Percentiles rank a stretch among this genome's conserved stretches.
These are phyloP conservation scores for Machimus atricapillus DNA, from an alignment of 2,888 invertebrate genomes.

Conservation along the genomic window DNA sequence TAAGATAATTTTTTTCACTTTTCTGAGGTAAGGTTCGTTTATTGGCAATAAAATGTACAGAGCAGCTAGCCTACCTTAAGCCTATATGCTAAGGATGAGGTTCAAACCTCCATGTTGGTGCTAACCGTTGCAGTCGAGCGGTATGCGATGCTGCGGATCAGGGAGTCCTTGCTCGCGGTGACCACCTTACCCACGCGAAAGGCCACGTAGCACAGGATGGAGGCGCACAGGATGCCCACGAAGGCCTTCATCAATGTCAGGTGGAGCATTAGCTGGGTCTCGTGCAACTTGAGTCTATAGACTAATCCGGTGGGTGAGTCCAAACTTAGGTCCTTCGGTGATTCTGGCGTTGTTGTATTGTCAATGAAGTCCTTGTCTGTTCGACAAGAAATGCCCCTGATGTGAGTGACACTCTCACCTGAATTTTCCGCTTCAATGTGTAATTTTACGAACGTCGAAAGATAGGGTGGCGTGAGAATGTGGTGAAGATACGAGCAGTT, in stretches of 20 bases:
- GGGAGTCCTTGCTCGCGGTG: not conserved
- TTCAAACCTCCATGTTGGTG: constrained; percentile 50
- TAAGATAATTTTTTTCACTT: not conserved
- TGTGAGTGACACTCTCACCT: constrained; percentile 54
- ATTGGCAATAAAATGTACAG: not conserved
- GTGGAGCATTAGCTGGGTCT: constrained; percentile 54
- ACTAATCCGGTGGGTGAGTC: not conserved
- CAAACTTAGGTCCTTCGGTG: not conserved
- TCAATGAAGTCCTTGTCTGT: not conserved
- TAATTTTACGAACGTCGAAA: constrained; percentile 53
- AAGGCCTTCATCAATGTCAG: constrained; percentile 54
- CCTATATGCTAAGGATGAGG: not conserved
- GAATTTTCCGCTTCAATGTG: constrained; percentile 56
- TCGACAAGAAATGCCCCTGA: constrained; percentile 58
- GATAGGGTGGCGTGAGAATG: constrained; percentile 56
- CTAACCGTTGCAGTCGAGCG: constrained; percentile 58
- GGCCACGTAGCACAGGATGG: constrained; percentile 11
- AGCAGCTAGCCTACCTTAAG: not conserved
- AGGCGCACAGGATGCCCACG: constrained; percentile 46
- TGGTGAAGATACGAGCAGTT: constrained; percentile 59
- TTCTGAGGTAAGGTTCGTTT: not conserved
- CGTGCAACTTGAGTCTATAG: constrained; percentile 51
- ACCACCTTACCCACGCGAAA: constrained; percentile 17
- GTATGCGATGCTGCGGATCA: constrained; percentile 56
- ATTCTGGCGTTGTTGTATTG: not conserved